Evolutionary conservation across 2,797 vertebrate genomes (phyloP).

Genomic region (Protosalanx chinensis): DNA sequence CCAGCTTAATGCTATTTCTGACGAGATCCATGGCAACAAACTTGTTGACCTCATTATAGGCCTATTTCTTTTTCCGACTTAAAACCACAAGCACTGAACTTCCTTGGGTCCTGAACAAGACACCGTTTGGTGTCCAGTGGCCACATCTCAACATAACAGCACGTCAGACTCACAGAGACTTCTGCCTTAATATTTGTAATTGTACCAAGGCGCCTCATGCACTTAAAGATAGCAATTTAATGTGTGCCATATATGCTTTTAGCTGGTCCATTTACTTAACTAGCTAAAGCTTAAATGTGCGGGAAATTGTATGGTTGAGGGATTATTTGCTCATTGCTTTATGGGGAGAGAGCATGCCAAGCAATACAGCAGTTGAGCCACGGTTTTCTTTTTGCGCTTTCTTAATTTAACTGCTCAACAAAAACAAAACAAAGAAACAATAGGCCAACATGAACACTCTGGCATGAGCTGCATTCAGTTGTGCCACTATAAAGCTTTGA

Average conservation of each 20-base stretch:
- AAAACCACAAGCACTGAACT: neutral
- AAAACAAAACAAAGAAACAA: neutral
- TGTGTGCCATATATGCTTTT: conserved; percentile 18
- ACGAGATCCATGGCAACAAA: too few species aligned
- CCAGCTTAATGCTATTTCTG: too few species aligned
- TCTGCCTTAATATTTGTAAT: conserved; percentile 22
- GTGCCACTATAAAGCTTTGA: neutral
- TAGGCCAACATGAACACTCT: neutral
- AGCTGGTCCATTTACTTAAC: conserved; percentile 38
- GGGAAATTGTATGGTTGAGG: conserved; percentile 23
- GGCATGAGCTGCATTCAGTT: neutral
- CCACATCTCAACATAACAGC: too few species aligned
- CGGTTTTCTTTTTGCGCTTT: neutral
- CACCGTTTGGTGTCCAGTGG: too few species aligned
- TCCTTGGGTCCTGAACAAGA: too few species aligned
- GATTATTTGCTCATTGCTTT: neutral
- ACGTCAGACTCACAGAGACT: too few species aligned
- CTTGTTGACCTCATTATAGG: too few species aligned
- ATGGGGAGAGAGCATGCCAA: neutral
- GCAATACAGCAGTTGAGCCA: too few species aligned
- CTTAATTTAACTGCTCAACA: neutral
- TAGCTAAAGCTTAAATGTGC: conserved; percentile 21
- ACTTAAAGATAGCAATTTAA: conserved; percentile 42
- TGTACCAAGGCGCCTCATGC: conserved; percentile 45
- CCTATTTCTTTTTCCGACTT: too few species aligned